Conservation (phyloP, 2,113 vertebrate genomes). For the Cryptomyrus ogoouensis region DNA sequence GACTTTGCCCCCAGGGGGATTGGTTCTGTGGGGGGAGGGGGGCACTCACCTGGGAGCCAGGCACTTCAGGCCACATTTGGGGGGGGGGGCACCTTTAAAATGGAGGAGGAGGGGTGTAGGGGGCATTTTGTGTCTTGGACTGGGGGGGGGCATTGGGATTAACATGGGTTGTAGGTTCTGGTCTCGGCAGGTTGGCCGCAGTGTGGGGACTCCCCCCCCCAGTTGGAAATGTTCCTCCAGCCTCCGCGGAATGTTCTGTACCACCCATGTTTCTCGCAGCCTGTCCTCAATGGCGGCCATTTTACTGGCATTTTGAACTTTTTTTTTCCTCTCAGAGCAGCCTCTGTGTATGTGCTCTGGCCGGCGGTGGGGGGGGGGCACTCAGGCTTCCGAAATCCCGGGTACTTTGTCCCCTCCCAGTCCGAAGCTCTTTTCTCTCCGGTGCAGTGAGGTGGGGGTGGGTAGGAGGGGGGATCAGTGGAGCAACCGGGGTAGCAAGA, state of each 20-base stretch:
- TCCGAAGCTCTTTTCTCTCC: neutral
- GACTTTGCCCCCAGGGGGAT: neutral
- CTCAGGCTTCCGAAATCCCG: neutral
- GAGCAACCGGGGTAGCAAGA: neutral
- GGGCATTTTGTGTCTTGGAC: neutral
- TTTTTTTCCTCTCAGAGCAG: neutral
- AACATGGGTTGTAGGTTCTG: neutral
- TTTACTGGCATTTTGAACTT: neutral
- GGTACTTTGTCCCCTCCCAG: neutral
- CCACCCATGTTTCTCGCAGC: neutral
- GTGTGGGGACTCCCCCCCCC: neutral
- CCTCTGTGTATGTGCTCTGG: neutral
- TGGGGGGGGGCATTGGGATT: neutral
- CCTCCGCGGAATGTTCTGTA: neutral
- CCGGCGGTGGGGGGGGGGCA: neutral
- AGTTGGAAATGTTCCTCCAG: neutral
- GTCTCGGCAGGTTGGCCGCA: neutral
- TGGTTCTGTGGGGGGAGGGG: neutral
- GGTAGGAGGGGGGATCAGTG: constrained; percentile 6
- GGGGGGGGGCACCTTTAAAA: neutral
- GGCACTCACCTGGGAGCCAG: neutral
- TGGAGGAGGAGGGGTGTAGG: neutral
- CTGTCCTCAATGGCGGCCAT: neutral
- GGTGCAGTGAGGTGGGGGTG: neutral
- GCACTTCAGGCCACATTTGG: neutral